Evolutionary conservation across 2,888 invertebrate genomes (phyloP).

Genomic region (Drosophila longiperda): DNA sequence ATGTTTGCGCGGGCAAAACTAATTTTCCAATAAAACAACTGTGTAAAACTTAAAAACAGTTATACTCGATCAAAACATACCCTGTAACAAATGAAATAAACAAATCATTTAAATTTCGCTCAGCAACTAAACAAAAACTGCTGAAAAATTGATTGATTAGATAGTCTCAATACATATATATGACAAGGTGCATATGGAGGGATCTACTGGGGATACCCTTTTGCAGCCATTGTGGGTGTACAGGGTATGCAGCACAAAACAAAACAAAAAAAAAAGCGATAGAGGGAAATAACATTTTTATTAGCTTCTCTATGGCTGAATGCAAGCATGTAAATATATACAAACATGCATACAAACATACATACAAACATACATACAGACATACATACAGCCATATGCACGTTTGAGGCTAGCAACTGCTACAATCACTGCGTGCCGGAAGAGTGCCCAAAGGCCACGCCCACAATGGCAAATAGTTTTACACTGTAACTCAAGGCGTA

Average conservation of each 20-base stretch:
- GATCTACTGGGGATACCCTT: not conserved
- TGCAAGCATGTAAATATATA: not conserved
- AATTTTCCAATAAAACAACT: conserved; percentile 36
- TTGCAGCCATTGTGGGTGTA: not conserved
- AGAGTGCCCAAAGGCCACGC: conserved; percentile 43
- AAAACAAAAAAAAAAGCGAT: conserved; percentile 1
- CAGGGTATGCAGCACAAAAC: conserved; percentile 16
- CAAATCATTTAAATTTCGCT: not conserved
- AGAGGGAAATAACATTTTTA: conserved; percentile 34
- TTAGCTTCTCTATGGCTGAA: conserved; percentile 51
- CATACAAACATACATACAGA: not conserved
- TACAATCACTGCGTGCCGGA: conserved; percentile 18
- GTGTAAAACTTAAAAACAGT: not conserved
- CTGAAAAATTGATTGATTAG: not conserved
- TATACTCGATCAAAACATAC: not conserved
- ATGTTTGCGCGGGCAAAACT: conserved; percentile 55
- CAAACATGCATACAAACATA: not conserved
- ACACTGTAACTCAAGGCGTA: not conserved
- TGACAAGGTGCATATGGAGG: not conserved
- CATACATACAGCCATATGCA: not conserved
- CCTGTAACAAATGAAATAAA: not conserved
- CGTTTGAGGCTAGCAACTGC: conserved; percentile 15
- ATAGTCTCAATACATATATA: not conserved
- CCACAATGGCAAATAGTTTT: conserved; percentile 63
- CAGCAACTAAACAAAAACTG: not conserved